phyloP scores from a whole-genome alignment of 2,888 invertebrate species.

The Apocheima hispidaria region DNA sequence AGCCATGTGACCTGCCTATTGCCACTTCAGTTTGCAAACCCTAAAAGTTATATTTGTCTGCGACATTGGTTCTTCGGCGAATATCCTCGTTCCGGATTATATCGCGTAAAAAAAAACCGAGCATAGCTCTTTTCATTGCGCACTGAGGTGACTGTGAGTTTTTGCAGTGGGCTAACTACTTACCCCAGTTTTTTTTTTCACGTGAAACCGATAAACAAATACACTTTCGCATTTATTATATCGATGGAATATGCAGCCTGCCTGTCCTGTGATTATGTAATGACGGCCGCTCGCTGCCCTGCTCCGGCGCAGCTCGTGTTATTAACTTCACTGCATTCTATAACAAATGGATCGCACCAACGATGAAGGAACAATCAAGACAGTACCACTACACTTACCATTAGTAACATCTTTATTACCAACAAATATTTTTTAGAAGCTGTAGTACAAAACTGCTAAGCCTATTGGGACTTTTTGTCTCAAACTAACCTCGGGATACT shows the following conservation, averaged over 20 bases:
- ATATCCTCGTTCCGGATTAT: no score
- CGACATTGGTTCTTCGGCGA: no score
- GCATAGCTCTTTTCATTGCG: no score
- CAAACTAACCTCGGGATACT: no score
- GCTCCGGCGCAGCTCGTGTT: constrained; percentile 31
- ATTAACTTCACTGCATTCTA: constrained; percentile 24
- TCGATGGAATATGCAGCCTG: constrained; percentile 1
- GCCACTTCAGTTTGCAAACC: no score
- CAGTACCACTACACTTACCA: constrained; percentile 2
- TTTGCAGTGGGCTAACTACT: no score
- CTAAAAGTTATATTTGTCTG: no score
- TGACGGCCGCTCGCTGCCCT: constrained; percentile 36
- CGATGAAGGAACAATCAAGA: constrained; percentile 8
- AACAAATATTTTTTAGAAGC: background rate
- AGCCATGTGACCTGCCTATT: no score
- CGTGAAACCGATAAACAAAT: background rate
- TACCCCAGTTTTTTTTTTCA: background rate
- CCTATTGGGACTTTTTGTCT: no score
- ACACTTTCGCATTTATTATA: background rate
- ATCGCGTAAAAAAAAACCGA: no score
- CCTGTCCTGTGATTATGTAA: constrained; percentile 48
- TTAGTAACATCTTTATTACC: constrained; percentile 2
- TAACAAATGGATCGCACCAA: constrained; percentile 21
- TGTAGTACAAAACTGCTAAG: no score
- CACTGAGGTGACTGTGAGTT: no score